Evolutionary conservation across 2,113 vertebrate genomes (phyloP).

Genomic region (Gobiocypris rarus): DNA sequence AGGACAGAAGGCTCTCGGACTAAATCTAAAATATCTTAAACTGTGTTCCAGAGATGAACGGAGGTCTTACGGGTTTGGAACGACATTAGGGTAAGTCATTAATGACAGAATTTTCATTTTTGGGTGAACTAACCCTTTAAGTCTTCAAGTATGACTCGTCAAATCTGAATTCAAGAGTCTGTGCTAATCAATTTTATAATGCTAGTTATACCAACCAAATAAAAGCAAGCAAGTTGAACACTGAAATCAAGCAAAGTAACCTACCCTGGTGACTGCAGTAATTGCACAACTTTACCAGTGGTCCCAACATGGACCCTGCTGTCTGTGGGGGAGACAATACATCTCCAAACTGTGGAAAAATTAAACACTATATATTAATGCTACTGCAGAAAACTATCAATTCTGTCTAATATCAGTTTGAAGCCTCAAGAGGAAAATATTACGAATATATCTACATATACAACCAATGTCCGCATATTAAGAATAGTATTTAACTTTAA

Average conservation of each 20-base stretch:
- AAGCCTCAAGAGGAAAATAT: neutral
- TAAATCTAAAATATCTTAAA: too few relatives aligned
- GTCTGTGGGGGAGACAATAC: conserved; percentile 20
- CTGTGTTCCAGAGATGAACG: too few relatives aligned
- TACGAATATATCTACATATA: neutral
- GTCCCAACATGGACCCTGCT: conserved; percentile 1
- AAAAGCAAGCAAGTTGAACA: neutral
- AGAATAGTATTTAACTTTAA: neutral
- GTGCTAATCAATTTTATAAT: too few relatives aligned
- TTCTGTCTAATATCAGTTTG: neutral
- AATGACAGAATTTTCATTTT: too few relatives aligned
- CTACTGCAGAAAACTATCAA: neutral
- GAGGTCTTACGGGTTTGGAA: too few relatives aligned
- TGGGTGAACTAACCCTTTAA: too few relatives aligned
- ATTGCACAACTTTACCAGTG: conserved; percentile 63
- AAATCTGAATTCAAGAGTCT: too few relatives aligned
- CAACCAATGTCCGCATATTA: neutral
- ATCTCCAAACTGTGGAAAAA: conserved; percentile 5
- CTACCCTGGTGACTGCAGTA: conserved; percentile 74
- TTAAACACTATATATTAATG: neutral
- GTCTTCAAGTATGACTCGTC: too few relatives aligned
- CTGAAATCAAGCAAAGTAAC: neutral
- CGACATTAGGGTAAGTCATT: too few relatives aligned
- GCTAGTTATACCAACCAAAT: neutral
- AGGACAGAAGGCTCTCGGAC: too few relatives aligned